Evolutionary conservation across 2,113 vertebrate species (phyloP), one percentile per base, ranked within the genome.

Genomic region (Electrona antarctica): DNA sequence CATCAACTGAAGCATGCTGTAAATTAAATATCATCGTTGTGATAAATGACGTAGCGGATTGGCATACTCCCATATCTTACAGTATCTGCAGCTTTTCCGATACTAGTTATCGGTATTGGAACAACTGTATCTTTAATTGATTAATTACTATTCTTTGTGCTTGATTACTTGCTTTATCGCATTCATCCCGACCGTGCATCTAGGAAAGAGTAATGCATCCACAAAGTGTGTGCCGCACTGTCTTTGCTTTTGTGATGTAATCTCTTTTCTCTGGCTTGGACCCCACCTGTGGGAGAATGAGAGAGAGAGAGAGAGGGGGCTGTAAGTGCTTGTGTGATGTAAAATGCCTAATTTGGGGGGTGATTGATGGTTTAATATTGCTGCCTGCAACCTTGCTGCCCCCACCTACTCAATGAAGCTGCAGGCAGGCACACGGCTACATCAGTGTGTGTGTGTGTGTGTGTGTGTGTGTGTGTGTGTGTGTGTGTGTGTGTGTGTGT

Each of bases 341-440:
- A 92, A 92, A 92, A 91, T 88, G 91, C 91, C 91, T 93, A 93
- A 93, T 93, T 94, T 94, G 89, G 91, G 85, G 85, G 83, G 91
- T 93, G 92, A 94, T 94, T 93, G 93, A 94, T 94, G 93, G 93
- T 94, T 94, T 93, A 94, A 94, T 94, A 94, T 94, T 93, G 91
- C 92, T 91, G 92, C 90, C 92, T 89, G 92, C 90, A 93, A 94
- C 93, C 92, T 89, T 79, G 78, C 90, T 93, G 92, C 90, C 92
- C 92, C 89, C 91, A 88, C 92, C 92, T 84, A 93, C 89, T 91
- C 89, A 88, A 92, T 90, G 89, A 93, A 93, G 92, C 93, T 93
- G 91, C 92, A 89, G 92, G 93, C 91, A 90, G 85, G 86, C 90
- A 77, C 77, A 59, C 87, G 89, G 88, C 84, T 81, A 58, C 71